Percentiles rank a stretch among this genome's conserved stretches.
phyloP scores from a whole-genome alignment of 2,888 invertebrate species.

The Parochlus steinenii region DNA sequence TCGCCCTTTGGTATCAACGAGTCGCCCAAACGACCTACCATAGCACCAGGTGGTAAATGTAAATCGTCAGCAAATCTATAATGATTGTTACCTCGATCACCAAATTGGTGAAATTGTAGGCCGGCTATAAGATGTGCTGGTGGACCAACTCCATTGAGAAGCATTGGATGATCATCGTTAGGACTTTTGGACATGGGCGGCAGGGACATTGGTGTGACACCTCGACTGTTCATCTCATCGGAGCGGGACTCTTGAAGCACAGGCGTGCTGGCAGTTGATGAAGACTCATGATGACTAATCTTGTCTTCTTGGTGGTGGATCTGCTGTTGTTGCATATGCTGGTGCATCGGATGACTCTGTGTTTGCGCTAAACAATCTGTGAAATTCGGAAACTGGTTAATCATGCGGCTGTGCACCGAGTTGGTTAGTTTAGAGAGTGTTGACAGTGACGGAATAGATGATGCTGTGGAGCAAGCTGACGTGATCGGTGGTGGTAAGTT shows the following conservation, averaged over 20 bases:
- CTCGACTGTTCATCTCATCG: slow-evolving; percentile 18
- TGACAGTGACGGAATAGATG: slow-evolving; percentile 14
- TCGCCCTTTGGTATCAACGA: slow-evolving; percentile 84
- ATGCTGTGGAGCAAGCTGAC: slow-evolving; percentile 2
- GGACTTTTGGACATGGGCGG: slow-evolving; percentile 32
- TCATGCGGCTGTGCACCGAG: slow-evolving; percentile 11
- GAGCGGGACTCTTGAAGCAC: slow-evolving; percentile 24
- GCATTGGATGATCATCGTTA: slow-evolving; percentile 31
- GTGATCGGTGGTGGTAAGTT: slow-evolving; percentile 10
- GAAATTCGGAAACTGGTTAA: slow-evolving; percentile 12
- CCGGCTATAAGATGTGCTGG: slow-evolving; percentile 27
- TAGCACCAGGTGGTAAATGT: slow-evolving; percentile 61
- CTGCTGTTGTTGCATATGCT: slow-evolving; percentile 22
- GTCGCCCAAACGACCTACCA: slow-evolving; percentile 72
- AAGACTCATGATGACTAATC: slow-evolving; percentile 23
- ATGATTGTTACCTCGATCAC: slow-evolving; percentile 57
- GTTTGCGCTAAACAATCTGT: slow-evolving; percentile 15
- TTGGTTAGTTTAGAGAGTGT: slow-evolving; percentile 8
- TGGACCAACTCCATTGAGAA: slow-evolving; percentile 21
- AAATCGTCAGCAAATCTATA: slow-evolving; percentile 75
- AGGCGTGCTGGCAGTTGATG: slow-evolving; percentile 33
- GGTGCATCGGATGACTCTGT: slow-evolving; percentile 22
- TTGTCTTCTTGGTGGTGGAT: slow-evolving; percentile 23
- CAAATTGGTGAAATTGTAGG: slow-evolving; percentile 52
- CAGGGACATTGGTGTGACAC: slow-evolving; percentile 24